Evolutionary conservation across 1,140 invertebrate genomes (phyloP), one percentile per base, ranked within the genome.

Genomic region (Drosophila saltans): DNA sequence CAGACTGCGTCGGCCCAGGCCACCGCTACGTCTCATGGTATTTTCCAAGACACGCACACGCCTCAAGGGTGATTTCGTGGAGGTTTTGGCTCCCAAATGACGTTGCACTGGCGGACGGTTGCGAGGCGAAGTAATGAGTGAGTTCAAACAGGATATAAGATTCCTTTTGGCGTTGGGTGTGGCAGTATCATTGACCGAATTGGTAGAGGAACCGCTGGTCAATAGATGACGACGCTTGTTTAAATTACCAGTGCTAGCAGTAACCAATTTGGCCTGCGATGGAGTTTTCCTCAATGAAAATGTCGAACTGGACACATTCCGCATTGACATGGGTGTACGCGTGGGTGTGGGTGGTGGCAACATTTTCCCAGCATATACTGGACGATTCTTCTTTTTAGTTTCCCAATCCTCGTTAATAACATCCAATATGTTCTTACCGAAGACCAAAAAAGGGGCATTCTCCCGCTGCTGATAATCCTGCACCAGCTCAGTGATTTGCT

Each of bases 381-480:
- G 45, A 16, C 45, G 45, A 10, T 52, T 52, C 21, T 52, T 52
- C 72, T 93, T 94, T 57, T 93, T 93, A 0, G 92, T 91, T 61
- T 94, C 93, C 94, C 93, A 94, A 33, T 94, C 93, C 24, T 93
- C 92, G 41, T 92, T 74, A 78, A 95, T 94, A 10, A 93, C 90
- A 62, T 95, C 93, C 9, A 94, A 73, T 21, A 95, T 91, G 21
- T 94, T 92, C 57, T 94, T 91, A 1, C 95, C 95, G 69, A 94
- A 91, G 1, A 95, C 93, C 1, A 93, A 93, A 75, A 96, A 96
- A 0, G 78, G 69, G 2, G 89, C 92, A 1, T 93, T 93, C 43
- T 93, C 92, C 21, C 91, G 90, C 0, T 75, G 75, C 80, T 95
- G 93, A 81, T 94, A 96, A 3, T 94, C 75, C n/a, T 72, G 64